Percentiles rank a stretch among this genome's conserved stretches.
Conservation (phyloP, 1,140 invertebrate genomes). For the Holcopasites calliopsidis region DNA sequence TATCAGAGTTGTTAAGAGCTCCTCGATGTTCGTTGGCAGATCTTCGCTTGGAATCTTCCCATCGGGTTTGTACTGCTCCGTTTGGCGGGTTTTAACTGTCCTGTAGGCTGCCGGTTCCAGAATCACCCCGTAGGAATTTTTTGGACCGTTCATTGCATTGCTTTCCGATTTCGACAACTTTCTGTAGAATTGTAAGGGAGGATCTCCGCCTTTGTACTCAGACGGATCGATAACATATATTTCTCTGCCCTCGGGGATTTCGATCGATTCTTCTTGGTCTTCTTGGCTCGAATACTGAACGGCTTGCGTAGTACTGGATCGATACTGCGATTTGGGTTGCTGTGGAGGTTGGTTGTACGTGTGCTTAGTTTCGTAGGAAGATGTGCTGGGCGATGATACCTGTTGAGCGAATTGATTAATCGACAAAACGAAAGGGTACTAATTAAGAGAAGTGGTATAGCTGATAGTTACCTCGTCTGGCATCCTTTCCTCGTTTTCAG, state of each 20-base stretch:
- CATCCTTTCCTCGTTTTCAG: background rate
- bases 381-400: background rate
- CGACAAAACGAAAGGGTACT: too few species aligned
- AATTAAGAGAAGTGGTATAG: background rate
- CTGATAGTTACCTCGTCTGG: background rate
- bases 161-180: background rate
- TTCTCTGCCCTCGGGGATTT: background rate
- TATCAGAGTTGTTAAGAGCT: background rate
- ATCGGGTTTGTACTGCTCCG: background rate
- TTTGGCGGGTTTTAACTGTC: conserved; percentile 1
- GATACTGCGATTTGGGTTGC: background rate
- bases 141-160: background rate
- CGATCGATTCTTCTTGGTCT: conserved; percentile 10
- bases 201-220: conserved; percentile 38
- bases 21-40: background rate
- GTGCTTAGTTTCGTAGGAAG: background rate
- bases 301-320: background rate
- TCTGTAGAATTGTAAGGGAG: conserved; percentile 38
- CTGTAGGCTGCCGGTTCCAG: background rate
- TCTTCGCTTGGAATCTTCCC: background rate
- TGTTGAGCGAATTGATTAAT: background rate
- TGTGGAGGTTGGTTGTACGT: background rate
- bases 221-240: conserved; percentile 52
- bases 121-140: background rate
- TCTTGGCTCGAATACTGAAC: background rate